Conservation (phyloP, 1,140 invertebrate species). For the Sarcophaga peregrina region DNA sequence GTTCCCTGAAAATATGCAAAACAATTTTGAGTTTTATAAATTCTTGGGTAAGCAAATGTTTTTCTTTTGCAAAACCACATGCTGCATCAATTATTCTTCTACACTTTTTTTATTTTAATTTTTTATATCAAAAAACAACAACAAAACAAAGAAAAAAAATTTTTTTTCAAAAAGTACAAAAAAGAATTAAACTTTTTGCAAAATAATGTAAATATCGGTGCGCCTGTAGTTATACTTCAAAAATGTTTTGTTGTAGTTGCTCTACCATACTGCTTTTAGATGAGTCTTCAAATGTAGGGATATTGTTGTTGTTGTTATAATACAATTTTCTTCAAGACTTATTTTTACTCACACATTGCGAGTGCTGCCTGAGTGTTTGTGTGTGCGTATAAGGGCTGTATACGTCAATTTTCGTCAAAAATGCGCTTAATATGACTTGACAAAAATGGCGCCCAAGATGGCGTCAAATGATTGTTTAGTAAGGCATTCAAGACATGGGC, state of each 20-base stretch:
- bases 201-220: constrained; percentile 20
- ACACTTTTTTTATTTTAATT: background rate
- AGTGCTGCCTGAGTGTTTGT: background rate
- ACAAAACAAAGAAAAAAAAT: background rate
- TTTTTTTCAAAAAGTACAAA: background rate
- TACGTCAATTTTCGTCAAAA: constrained; percentile 35
- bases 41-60: constrained; percentile 16
- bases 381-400: background rate
- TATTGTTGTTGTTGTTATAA: background rate
- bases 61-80: constrained; percentile 30
- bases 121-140: background rate
- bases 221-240: background rate
- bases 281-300: no score
- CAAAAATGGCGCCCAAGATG: constrained; percentile 40
- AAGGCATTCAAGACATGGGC: background rate
- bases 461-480: constrained; percentile 37
- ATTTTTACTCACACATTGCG: background rate
- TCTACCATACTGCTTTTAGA: no score
- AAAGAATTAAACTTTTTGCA: background rate
- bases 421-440: constrained; percentile 38
- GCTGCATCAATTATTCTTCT: constrained; percentile 38
- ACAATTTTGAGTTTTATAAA: constrained; percentile 3
- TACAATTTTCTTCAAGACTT: background rate
- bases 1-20: constrained; percentile 38
- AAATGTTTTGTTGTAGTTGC: background rate